Conservation (phyloP, 2,888 invertebrate species). For the Xylophagus ater region DNA sequence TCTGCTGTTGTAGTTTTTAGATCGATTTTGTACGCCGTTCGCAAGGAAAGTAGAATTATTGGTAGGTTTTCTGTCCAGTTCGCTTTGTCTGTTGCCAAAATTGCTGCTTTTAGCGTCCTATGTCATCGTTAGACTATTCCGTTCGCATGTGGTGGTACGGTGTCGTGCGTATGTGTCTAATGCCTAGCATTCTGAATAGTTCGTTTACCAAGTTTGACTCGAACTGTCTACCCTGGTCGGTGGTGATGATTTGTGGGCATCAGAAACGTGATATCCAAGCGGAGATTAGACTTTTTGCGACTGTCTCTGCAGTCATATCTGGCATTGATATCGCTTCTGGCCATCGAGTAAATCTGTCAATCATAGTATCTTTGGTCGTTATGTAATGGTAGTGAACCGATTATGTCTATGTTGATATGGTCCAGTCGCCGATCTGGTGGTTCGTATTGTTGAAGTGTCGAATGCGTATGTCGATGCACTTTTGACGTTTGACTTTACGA, state of each 20-base stretch:
- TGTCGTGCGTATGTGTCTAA: constrained; percentile 7
- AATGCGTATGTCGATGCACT: neutral
- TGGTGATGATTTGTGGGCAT: constrained; percentile 2
- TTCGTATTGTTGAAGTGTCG: neutral
- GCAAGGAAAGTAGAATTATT: neutral
- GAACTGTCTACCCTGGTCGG: constrained; percentile 11
- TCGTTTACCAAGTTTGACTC: constrained; percentile 5
- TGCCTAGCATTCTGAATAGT: constrained; percentile 4
- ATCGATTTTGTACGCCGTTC: too few relatives aligned
- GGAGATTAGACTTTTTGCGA: neutral
- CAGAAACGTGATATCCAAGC: constrained; percentile 13
- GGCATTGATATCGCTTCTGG: neutral
- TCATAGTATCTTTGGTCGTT: constrained; percentile 17
- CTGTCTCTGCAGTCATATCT: constrained; percentile 3
- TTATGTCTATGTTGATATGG: constrained; percentile 35
- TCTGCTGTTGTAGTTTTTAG: too few relatives aligned
- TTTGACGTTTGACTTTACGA: neutral
- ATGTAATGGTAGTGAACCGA: constrained; percentile 31
- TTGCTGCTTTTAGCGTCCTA: constrained; percentile 7
- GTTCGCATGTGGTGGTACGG: constrained; percentile 13
- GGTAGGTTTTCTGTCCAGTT: neutral
- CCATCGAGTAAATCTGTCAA: neutral
- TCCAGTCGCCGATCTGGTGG: constrained; percentile 18
- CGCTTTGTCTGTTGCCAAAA: neutral
- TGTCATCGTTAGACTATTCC: constrained; percentile 10